Conservation (phyloP, 2,797 vertebrate species). For the Myiotriccus ornatus region DNA sequence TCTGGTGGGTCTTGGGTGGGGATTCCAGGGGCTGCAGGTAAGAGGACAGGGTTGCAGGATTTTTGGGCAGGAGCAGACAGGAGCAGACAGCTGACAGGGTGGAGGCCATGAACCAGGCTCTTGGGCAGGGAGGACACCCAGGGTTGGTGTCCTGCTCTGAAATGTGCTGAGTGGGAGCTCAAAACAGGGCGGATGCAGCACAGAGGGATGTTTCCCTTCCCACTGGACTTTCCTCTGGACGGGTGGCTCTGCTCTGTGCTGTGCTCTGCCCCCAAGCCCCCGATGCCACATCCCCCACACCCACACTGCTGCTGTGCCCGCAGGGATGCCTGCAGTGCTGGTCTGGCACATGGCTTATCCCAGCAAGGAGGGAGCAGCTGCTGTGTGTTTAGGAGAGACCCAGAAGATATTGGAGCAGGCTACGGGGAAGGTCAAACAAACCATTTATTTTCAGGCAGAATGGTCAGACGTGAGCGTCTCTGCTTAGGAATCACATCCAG, state of each 20-base stretch:
- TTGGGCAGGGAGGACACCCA: background rate
- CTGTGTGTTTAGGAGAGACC: background rate
- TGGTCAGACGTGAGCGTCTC: slow-evolving; percentile 38
- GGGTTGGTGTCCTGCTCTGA: background rate
- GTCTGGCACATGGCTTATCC: background rate
- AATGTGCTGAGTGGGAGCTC: background rate
- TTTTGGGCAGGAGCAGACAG: background rate
- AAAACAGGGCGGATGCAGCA: background rate
- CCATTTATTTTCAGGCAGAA: slow-evolving; percentile 43
- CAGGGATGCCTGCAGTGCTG: background rate
- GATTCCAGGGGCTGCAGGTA: background rate
- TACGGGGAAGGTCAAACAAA: slow-evolving; percentile 32
- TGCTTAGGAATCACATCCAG: slow-evolving; percentile 65
- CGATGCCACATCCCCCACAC: accelerated
- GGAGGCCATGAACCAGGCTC: background rate
- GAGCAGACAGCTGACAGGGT: background rate
- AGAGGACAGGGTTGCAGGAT: background rate
- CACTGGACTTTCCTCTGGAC: accelerated
- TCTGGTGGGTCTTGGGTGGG: background rate
- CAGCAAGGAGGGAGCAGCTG: background rate
- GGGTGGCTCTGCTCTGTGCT: accelerated
- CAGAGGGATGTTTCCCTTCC: background rate
- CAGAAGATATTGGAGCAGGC: background rate
- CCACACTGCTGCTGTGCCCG: accelerated
- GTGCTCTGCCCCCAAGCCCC: background rate